phyloP scores from a whole-genome alignment of 2,113 vertebrate genomes.

The Podarcis muralis region DNA sequence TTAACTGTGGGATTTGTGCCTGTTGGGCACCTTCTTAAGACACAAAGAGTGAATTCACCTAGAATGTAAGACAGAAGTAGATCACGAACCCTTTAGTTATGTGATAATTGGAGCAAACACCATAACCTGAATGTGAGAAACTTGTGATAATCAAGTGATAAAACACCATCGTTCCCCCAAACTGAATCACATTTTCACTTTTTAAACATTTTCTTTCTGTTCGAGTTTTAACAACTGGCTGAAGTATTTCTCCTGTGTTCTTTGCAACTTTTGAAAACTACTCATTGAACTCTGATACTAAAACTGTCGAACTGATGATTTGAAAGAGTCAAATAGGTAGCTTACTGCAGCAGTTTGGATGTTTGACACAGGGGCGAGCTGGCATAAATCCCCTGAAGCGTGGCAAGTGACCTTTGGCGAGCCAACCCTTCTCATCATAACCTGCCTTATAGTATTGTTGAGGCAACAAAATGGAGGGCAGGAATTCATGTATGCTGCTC shows the following conservation, averaged over 20 bases:
- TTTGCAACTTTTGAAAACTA: background rate
- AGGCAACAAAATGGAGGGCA: background rate
- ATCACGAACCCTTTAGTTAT: background rate
- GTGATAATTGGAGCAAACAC: background rate
- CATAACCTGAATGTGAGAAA: background rate
- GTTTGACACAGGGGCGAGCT: background rate
- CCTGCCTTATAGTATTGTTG: background rate
- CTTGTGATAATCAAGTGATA: background rate
- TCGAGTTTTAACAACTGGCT: background rate
- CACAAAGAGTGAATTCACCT: background rate
- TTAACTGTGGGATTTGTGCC: background rate
- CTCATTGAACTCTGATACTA: background rate
- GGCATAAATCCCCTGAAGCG: background rate
- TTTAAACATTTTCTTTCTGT: background rate
- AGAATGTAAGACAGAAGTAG: background rate
- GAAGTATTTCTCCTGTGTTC: background rate
- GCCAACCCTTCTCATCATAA: background rate
- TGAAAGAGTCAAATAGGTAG: background rate
- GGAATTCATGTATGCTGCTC: background rate
- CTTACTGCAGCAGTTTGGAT: too few species aligned
- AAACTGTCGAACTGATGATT: background rate
- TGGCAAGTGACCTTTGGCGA: background rate
- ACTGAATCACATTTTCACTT: background rate
- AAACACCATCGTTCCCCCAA: background rate
- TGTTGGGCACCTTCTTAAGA: background rate